Evolutionary conservation across 2,113 vertebrate genomes (phyloP).

Genomic region (Charina bottae): DNA sequence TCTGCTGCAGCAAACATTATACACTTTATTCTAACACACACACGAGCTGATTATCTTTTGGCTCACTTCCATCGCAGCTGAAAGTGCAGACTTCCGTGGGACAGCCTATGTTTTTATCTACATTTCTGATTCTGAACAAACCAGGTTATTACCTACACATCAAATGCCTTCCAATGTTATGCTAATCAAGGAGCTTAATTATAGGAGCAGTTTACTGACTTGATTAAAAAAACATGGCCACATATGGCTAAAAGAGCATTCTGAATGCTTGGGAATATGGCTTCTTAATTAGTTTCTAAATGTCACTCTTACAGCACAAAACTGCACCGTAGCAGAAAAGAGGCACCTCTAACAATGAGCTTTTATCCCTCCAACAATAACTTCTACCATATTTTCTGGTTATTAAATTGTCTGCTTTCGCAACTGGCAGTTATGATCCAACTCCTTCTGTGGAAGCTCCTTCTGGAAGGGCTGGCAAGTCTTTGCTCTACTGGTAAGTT

Average conservation of each 20-base stretch:
- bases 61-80: not conserved
- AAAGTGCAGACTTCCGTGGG: not conserved
- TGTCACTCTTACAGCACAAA: slow-evolving; percentile 7
- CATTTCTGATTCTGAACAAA: slow-evolving; percentile 15
- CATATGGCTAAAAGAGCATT: slow-evolving; percentile 24
- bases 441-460: not conserved
- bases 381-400: not conserved
- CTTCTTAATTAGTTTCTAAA: slow-evolving; percentile 28
- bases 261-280: not conserved
- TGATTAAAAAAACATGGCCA: slow-evolving; percentile 19
- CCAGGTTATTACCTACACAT: not conserved
- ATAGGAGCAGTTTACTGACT: not conserved
- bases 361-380: not conserved
- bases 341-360: not conserved
- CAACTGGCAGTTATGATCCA: not conserved
- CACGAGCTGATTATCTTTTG: not conserved
- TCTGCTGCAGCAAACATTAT: not conserved
- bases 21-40: not conserved
- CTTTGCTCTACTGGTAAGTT: not conserved
- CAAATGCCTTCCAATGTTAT: slow-evolving; percentile 7
- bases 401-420: not conserved
- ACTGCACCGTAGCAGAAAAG: not conserved
- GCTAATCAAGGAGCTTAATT: slow-evolving; percentile 26
- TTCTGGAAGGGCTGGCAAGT: not conserved
- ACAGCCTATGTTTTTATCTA: not conserved